These are phyloP conservation scores for Castor canadensis DNA, from an alignment of 2,113 vertebrate species.

Conservation along the genomic window DNA sequence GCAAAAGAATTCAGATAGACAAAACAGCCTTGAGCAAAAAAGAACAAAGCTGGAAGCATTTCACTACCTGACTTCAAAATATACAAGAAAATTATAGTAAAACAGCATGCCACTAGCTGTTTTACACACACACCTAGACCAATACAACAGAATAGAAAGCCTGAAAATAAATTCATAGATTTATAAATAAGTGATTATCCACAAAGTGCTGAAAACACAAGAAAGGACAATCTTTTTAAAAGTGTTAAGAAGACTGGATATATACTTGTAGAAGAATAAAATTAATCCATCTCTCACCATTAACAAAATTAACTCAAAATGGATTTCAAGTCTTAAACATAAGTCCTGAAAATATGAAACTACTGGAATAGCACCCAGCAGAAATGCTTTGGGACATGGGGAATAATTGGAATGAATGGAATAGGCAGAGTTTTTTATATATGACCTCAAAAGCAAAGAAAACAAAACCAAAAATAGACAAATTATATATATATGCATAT, in stretches of 20 bases:
- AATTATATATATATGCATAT: too few species aligned
- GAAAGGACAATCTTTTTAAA: background rate
- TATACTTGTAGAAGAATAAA: background rate
- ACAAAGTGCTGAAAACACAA: background rate
- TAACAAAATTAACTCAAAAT: background rate
- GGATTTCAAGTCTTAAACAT: background rate
- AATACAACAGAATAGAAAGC: fast-evolving
- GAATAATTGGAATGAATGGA: background rate
- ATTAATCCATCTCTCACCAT: too few species aligned
- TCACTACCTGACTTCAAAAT: background rate
- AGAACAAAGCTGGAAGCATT: background rate
- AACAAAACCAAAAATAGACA: background rate
- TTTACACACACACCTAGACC: too few species aligned
- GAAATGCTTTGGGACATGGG: background rate
- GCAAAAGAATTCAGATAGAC: background rate
- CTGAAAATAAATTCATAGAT: background rate
- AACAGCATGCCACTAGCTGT: background rate
- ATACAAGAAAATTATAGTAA: background rate
- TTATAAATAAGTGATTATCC: background rate
- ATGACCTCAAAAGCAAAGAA: background rate
- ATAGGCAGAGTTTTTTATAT: background rate
- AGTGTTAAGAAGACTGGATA: too few species aligned
- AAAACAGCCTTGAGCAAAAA: background rate
- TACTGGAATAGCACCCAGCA: background rate
- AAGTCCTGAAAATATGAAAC: background rate